A percentile compares a stretch with the other conserved stretches of the same genome.
These are phyloP conservation scores for Oncorhynchus tshawytscha DNA, from an alignment of 2,113 vertebrate species.

Conservation along the genomic window DNA sequence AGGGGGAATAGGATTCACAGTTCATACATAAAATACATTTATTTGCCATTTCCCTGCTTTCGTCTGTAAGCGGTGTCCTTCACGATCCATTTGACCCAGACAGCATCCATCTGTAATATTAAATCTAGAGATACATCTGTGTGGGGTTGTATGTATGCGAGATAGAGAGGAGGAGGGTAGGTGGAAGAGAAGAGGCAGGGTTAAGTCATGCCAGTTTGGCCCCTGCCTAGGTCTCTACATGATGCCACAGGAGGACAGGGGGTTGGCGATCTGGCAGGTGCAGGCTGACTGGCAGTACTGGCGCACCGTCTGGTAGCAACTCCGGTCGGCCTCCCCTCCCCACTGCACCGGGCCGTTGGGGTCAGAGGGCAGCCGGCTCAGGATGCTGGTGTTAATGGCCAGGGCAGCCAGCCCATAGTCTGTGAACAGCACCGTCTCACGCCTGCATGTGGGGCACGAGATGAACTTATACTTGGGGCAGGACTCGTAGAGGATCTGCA, in stretches of 20 bases:
- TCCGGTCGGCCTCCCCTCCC: conserved; percentile 93
- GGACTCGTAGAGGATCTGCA: conserved; percentile 98
- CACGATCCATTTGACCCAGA: conserved; percentile 68
- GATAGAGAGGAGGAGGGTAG: conserved; percentile 3
- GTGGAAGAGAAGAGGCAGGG: too few relatives aligned
- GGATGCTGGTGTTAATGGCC: conserved; percentile 97
- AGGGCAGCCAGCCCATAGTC: conserved; percentile 96
- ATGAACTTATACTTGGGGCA: conserved; percentile 99
- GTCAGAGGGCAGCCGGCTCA: conserved; percentile 91
- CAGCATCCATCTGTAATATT: conserved; percentile 76
- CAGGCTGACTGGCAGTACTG: conserved; percentile 98
- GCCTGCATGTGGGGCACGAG: conserved; percentile 95
- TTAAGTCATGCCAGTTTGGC: conserved; percentile 29
- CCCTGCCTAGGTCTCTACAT: conserved; percentile 80
- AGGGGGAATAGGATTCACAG: conserved; percentile 66
- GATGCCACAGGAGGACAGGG: conserved; percentile 94
- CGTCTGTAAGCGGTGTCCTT: conserved; percentile 45
- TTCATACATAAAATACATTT: conserved; percentile 85
- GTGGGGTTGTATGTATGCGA: conserved; percentile 55
- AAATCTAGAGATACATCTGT: conserved; percentile 79
- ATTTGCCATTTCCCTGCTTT: conserved; percentile 70
- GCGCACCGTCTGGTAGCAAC: conserved; percentile 99
- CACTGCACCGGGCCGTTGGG: conserved; percentile 86
- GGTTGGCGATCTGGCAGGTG: conserved; percentile 94
- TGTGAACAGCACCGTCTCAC: conserved; percentile 98